phyloP scores from a whole-genome alignment of 2,888 invertebrate genomes.

The Linnaemya tessellans region DNA sequence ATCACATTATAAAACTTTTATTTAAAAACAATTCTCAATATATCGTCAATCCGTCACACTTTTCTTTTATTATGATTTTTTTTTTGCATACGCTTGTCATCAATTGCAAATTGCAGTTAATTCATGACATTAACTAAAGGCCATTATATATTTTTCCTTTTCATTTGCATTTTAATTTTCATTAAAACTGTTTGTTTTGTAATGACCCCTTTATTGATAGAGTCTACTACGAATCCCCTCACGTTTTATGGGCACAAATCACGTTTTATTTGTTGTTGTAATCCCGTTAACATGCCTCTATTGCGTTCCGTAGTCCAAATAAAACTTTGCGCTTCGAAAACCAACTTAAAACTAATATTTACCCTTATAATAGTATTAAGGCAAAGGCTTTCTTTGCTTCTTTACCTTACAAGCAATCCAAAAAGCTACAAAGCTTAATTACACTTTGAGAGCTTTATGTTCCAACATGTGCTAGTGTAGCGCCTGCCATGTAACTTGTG shows the following conservation, averaged over 20 bases:
- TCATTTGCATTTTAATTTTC: constrained; percentile 10
- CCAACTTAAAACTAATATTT: constrained; percentile 61
- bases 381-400: constrained; percentile 6
- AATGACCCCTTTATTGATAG: constrained; percentile 59
- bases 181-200: constrained; percentile 16
- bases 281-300: constrained; percentile 16
- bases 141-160: constrained; percentile 13
- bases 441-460: constrained; percentile 44
- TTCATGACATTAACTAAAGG: constrained; percentile 30
- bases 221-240: constrained; percentile 27
- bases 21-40: neutral
- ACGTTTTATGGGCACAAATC: constrained; percentile 11
- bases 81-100: neutral
- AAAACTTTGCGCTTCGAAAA: constrained; percentile 54
- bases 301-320: neutral
- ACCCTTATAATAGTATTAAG: constrained; percentile 31
- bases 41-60: neutral
- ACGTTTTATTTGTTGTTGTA: constrained; percentile 61
- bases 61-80: neutral
- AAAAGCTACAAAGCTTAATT: constrained; percentile 44
- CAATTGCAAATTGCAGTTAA: constrained; percentile 31
- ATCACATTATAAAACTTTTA: neutral
- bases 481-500: constrained; percentile 22
- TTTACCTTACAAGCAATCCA: neutral
- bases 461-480: constrained; percentile 42